Evolutionary conservation across 2,113 vertebrate genomes (phyloP), one percentile per base, ranked within the genome.

Genomic region (Melospiza georgiana): DNA sequence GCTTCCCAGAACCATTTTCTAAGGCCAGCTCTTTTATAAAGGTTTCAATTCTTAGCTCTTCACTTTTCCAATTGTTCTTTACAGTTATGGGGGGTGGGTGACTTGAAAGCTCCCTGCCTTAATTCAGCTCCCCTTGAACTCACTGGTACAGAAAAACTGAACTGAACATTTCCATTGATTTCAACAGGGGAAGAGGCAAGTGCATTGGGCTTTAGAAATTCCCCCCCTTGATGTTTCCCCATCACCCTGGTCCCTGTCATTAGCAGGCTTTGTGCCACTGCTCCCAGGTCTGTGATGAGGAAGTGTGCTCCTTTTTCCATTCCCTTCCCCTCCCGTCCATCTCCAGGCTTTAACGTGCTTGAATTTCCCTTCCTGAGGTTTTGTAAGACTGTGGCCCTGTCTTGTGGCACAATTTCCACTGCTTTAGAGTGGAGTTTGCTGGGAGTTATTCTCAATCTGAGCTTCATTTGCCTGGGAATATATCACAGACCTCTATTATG

Each of bases 101-200:
- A 92, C 83, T 93, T 94, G 33, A 95, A 96, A 94, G 92, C 1
- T 0, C 61, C 85, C 92, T 30, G 68, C 68, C 48, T 96, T 94
- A 92, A 92, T 93, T 90, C 93, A 84, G 85, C 93, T 96, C 92
- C 83, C 93, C 85, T 94, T 97, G 93, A 96, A 90, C 65, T 92
- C 65, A 57, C 75, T 65, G 44, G 72, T 75, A 67, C 4, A 94
- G 90, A 75, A 95, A 90, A 92, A 35, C 41, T 44, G 79, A 95
- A 96, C 88, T 96, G 90, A 90, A 84, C 76, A 31, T 89, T 95
- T 95, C 86, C 73, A 93, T 92, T 93, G 73, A 95, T 92, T 96
- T 94, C 37, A 8, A 81, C 57, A 46, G 76, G 62, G 66, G 66
- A 87, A 95, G 76, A 95, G 90, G 65, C 44, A 80, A 96, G 86